Evolutionary conservation across 2,888 invertebrate species (phyloP).

Genomic region (Hanleya hanleyi): DNA sequence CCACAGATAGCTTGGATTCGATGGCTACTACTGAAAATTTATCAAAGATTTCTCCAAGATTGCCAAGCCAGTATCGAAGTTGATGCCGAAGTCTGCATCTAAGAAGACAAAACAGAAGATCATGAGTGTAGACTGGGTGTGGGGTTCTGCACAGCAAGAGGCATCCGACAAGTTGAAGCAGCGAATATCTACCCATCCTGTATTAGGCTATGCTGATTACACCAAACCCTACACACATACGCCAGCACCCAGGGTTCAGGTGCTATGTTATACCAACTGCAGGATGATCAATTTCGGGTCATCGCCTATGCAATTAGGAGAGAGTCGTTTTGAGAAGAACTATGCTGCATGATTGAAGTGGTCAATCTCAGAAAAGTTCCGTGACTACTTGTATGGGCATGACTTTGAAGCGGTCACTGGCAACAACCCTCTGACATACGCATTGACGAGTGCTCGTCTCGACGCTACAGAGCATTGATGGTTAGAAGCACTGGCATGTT

Average conservation of each 20-base stretch:
- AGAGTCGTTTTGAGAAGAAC: background rate
- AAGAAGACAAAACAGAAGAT: background rate
- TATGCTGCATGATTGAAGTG: background rate
- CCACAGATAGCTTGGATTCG: constrained; percentile 13
- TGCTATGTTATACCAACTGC: background rate
- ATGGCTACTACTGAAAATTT: constrained; percentile 30
- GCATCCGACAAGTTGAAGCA: background rate
- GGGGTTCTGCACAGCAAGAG: background rate
- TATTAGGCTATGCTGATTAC: background rate
- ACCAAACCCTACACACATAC: background rate
- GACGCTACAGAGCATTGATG: too few species aligned
- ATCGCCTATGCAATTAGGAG: background rate
- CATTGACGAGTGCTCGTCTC: background rate
- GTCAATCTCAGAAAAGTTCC: background rate
- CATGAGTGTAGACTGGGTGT: background rate
- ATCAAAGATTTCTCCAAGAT: constrained; percentile 28
- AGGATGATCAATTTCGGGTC: background rate
- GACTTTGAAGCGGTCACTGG: background rate
- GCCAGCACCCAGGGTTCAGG: background rate
- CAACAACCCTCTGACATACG: background rate
- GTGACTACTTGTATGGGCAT: too few species aligned
- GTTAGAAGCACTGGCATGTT: background rate
- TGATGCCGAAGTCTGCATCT: too few species aligned
- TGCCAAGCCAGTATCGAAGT: constrained; percentile 27
- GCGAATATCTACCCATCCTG: background rate